Evolutionary conservation across 2,797 vertebrate species (phyloP), one percentile per base, ranked within the genome.

Genomic region (Argya squamiceps): DNA sequence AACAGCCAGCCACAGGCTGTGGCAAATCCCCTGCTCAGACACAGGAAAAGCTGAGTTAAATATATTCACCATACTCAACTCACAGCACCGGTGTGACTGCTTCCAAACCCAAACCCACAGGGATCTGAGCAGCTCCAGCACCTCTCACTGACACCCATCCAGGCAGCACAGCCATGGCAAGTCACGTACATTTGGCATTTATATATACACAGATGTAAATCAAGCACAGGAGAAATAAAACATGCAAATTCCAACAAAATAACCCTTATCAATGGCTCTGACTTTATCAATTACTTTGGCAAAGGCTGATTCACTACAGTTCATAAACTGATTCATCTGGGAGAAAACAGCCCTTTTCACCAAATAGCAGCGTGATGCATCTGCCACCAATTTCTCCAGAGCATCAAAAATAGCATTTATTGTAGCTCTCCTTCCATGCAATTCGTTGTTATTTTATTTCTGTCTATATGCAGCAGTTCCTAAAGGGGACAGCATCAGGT

Each of bases 261-360:
- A 92, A 39, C 32, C 23, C 17, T 11, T 39, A 52, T 58, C 39
- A 46, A 56, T 58, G 80, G 90, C 58, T 89, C 78, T 56, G 50
- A 65, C 43, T 81, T 84, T 62, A 24, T 34, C 12, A 41, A 77
- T 91, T 89, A 65, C 82, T 93, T 88, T 74, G 39, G 71, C 39
- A 89, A 90, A 70, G 50, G 47, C 55, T 24, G 70, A 60, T 71
- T 95, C 52, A 53, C 52, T 53, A 18, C 55, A 39, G 70, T 60
- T 63, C 69, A 75, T 44, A 60, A 95, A 81, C 34, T 14, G 75
- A 59, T 77, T 93, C 41, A 69, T 68, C 21, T 37, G 86, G 44
- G 75, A 88, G 58, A 69, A 41, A 91, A 50, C 24, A 85, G 47
- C 56, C 24, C 63, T 92, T 96, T 82, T 77, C 93, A 88, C 60